These are phyloP conservation scores for Stenotaenia linearis DNA, from an alignment of 2,888 invertebrate species.

Conservation along the genomic window DNA sequence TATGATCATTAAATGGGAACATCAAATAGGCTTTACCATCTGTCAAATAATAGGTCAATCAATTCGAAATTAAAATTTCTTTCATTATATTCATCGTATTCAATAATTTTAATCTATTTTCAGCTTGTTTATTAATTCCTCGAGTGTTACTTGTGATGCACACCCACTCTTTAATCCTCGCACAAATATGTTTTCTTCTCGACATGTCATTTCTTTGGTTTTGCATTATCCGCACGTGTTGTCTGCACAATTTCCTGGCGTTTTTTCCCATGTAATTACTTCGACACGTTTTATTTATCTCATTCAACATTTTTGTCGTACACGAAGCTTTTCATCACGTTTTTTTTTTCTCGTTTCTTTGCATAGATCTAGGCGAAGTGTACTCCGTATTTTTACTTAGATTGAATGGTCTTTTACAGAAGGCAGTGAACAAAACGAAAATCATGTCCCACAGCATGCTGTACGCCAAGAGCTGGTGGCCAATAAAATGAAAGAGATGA, in stretches of 20 bases:
- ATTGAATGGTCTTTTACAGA: not conserved
- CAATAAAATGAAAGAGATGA: not conserved
- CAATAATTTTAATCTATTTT: not conserved
- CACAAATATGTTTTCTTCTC: not conserved
- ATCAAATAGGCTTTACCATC: no score
- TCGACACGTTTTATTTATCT: not conserved
- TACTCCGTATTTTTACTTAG: no score
- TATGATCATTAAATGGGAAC: no score
- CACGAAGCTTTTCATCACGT: not conserved
- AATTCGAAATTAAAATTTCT: no score
- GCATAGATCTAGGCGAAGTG: not conserved
- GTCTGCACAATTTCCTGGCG: not conserved
- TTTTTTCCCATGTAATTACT: not conserved
- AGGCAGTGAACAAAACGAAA: not conserved
- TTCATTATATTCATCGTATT: no score
- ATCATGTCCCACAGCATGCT: not conserved
- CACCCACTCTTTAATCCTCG: constrained; percentile 4
- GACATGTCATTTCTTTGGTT: not conserved
- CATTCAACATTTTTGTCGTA: not conserved
- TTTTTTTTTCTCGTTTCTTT: not conserved
- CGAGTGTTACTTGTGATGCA: no score
- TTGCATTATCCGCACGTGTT: not conserved
- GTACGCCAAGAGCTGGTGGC: not conserved
- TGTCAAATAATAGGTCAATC: no score
- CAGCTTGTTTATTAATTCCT: not conserved